These are phyloP conservation scores for Trematomus loennbergii DNA, from an alignment of 2,113 vertebrate species.

Conservation along the genomic window DNA sequence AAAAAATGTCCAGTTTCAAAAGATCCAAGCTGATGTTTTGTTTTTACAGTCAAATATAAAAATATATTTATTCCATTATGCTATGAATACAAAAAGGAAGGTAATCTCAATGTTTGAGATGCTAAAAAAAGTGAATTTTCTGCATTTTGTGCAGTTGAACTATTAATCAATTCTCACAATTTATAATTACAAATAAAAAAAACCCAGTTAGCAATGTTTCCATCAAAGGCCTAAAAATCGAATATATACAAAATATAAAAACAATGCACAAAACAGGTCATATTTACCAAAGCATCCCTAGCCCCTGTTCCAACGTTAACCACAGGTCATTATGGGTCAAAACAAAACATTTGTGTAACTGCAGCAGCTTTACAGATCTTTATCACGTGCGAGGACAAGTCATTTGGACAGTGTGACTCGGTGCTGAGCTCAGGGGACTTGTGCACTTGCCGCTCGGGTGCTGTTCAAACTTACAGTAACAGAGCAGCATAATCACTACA, in stretches of 20 bases:
- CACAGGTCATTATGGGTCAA: constrained; percentile 31
- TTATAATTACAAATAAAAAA: too few relatives aligned
- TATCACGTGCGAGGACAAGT: constrained; percentile 58
- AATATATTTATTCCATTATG: too few relatives aligned
- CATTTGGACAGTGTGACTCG: constrained; percentile 57
- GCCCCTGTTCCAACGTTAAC: constrained; percentile 21
- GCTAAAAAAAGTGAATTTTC: too few relatives aligned
- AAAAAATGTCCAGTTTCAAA: too few relatives aligned
- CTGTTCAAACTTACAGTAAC: constrained; percentile 56
- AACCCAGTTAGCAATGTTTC: not conserved
- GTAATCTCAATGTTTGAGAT: too few relatives aligned
- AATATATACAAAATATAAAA: too few relatives aligned
- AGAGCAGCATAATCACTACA: constrained; percentile 57
- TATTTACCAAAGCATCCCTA: constrained; percentile 26
- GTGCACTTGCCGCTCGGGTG: constrained; percentile 48
- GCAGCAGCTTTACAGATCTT: constrained; percentile 56
- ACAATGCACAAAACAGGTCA: not conserved
- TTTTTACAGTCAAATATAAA: too few relatives aligned
- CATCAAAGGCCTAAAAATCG: not conserved
- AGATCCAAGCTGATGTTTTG: too few relatives aligned
- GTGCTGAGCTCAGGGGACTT: constrained; percentile 43
- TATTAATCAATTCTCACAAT: too few relatives aligned
- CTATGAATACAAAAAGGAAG: too few relatives aligned
- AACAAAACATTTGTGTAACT: constrained; percentile 22
- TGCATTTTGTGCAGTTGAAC: too few relatives aligned